Conservation (phyloP, 2,113 vertebrate genomes). For the Symphodus melops region DNA sequence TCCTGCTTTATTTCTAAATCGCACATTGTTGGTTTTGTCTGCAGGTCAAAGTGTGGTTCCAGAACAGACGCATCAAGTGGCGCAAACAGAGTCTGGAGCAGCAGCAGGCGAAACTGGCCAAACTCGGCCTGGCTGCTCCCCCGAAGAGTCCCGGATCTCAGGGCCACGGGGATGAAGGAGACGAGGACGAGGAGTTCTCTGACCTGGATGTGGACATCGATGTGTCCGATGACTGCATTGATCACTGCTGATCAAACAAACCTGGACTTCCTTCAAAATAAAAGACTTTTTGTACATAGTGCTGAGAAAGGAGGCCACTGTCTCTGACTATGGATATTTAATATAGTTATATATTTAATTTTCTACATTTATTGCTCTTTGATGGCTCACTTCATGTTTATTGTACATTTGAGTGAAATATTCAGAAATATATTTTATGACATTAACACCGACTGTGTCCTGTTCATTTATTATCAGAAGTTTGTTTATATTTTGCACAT, state of each 20-base stretch:
- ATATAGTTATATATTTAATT: conserved; percentile 85
- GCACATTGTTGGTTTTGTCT: neutral
- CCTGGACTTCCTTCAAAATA: conserved; percentile 4
- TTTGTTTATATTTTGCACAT: no score
- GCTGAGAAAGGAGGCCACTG: conserved; percentile 35
- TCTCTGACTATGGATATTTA: conserved; percentile 76
- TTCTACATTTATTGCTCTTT: conserved; percentile 68
- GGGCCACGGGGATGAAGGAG: conserved; percentile 77
- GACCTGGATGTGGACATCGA: conserved; percentile 76
- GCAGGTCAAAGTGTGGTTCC: conserved; percentile 89
- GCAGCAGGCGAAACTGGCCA: conserved; percentile 86
- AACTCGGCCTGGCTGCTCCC: conserved; percentile 80
- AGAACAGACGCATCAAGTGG: conserved; percentile 88
- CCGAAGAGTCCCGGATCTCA: conserved; percentile 81
- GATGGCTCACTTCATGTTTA: conserved; percentile 44
- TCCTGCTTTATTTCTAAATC: neutral
- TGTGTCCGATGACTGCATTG: conserved; percentile 71
- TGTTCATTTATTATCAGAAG: conserved; percentile 12
- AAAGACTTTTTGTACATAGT: conserved; percentile 51
- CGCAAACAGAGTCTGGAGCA: conserved; percentile 88
- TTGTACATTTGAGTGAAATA: conserved; percentile 74
- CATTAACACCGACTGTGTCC: conserved; percentile 3
- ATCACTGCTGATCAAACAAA: conserved; percentile 59
- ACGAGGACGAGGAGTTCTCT: conserved; percentile 77
- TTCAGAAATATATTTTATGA: conserved; percentile 82